A percentile compares a stretch with the other conserved stretches of the same genome.
Conservation (phyloP, 2,113 vertebrate genomes). For the Sylvietta virens region DNA sequence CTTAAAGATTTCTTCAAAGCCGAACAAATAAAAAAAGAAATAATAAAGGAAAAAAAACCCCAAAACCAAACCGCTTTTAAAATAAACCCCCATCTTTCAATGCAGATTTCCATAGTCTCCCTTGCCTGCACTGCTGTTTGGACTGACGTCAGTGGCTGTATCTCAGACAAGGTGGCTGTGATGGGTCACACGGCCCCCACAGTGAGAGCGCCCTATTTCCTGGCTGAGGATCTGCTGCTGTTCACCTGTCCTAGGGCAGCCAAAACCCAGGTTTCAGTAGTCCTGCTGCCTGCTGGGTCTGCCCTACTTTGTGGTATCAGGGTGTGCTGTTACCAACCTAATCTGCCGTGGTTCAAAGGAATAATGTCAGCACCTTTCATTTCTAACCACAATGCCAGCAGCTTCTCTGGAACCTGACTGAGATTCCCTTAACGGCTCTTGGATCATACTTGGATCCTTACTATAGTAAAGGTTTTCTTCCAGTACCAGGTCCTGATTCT, state of each 20-base stretch:
- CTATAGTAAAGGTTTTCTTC: neutral
- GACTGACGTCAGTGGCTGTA: neutral
- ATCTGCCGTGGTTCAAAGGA: neutral
- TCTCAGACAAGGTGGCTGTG: neutral
- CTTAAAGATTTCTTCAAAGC: neutral
- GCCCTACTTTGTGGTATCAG: constrained; percentile 21
- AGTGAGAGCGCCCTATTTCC: constrained; percentile 1
- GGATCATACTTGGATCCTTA: neutral
- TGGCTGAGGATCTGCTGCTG: constrained; percentile 1
- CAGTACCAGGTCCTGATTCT: neutral
- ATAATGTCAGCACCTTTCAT: neutral
- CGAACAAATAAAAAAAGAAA: neutral
- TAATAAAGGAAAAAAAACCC: neutral
- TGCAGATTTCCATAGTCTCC: neutral
- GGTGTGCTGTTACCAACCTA: neutral
- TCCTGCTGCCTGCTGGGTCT: neutral
- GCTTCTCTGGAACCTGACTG: neutral
- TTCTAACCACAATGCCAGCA: neutral
- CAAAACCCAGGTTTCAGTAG: neutral
- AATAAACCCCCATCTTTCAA: neutral
- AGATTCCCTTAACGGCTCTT: neutral
- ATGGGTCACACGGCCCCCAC: neutral
- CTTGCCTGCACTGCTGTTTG: neutral
- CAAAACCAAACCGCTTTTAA: neutral
- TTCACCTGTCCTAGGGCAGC: neutral